Percentiles rank a stretch among this genome's conserved stretches.
These are phyloP conservation scores for Craseonycteris thonglongyai DNA, from an alignment of 2,113 vertebrate genomes.

Conservation along the genomic window DNA sequence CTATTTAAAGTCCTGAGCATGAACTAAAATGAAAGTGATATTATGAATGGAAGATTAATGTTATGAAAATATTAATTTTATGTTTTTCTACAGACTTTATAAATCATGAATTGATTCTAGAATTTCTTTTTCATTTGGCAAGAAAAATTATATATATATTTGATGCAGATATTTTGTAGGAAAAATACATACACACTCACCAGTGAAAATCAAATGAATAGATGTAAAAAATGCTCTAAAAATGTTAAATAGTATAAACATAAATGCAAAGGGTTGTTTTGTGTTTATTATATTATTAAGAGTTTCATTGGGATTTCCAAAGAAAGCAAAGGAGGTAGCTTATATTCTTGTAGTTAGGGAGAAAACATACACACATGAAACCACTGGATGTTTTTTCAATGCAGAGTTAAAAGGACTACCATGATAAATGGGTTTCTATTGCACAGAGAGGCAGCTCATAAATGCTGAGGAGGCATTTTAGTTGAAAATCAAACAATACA, in stretches of 20 bases:
- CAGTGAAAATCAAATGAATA: neutral
- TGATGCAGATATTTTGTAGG: neutral
- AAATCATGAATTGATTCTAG: neutral
- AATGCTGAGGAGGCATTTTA: neutral
- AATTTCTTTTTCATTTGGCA: neutral
- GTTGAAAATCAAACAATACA: constrained; percentile 2
- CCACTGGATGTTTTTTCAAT: neutral
- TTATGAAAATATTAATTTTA: neutral
- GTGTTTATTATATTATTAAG: neutral
- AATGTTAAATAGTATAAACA: constrained; percentile 1
- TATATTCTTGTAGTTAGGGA: neutral
- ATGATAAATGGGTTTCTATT: neutral
- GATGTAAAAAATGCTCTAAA: neutral
- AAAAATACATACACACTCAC: neutral
- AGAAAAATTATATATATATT: neutral
- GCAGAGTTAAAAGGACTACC: neutral
- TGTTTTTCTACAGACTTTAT: neutral
- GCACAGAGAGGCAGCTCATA: neutral
- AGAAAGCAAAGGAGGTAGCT: neutral
- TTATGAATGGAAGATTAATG: neutral
- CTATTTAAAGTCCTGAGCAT: neutral
- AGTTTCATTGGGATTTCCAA: constrained; percentile 10
- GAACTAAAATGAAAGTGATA: neutral
- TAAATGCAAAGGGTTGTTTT: neutral
- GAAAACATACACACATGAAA: neutral